Conservation (phyloP, 2,888 invertebrate species). For the Catocala nupta region DNA sequence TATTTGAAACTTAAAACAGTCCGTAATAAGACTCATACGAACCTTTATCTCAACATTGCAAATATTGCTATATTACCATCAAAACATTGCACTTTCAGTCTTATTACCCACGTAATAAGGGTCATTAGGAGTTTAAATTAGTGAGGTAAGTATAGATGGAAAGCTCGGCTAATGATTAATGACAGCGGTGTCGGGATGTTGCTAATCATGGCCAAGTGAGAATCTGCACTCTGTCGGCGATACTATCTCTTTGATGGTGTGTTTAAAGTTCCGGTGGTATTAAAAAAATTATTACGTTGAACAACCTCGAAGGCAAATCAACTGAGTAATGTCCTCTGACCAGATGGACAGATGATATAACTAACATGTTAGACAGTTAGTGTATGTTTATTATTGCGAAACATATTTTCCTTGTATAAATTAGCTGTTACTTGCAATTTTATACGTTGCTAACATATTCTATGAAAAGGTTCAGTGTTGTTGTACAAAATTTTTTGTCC, state of each 20-base stretch:
- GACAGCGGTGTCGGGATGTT: constrained; percentile 63
- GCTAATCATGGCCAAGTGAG: constrained; percentile 63
- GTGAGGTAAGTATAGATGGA: constrained; percentile 51
- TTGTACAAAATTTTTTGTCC: too few relatives aligned
- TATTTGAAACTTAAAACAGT: constrained; percentile 46
- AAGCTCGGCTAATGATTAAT: constrained; percentile 65
- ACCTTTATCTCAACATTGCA: constrained; percentile 30
- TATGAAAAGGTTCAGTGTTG: too few relatives aligned
- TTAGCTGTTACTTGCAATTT: too few relatives aligned
- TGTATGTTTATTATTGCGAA: neutral
- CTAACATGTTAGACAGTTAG: neutral
- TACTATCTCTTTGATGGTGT: constrained; percentile 48
- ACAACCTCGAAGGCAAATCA: constrained; percentile 22
- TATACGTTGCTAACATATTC: too few relatives aligned
- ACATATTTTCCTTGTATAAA: neutral
- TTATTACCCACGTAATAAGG: constrained; percentile 41
- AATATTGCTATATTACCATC: constrained; percentile 28
- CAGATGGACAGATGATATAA: constrained; percentile 31
- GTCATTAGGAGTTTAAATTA: constrained; percentile 16
- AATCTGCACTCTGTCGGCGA: constrained; percentile 52
- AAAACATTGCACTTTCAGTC: constrained; percentile 47
- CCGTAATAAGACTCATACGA: constrained; percentile 45
- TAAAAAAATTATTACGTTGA: constrained; percentile 31
- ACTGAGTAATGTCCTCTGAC: constrained; percentile 9
- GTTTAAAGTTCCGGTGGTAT: constrained; percentile 36